Base-by-base conservation (phyloP, 2,113 vertebrate species). In the Anguilla japonica region DNA sequence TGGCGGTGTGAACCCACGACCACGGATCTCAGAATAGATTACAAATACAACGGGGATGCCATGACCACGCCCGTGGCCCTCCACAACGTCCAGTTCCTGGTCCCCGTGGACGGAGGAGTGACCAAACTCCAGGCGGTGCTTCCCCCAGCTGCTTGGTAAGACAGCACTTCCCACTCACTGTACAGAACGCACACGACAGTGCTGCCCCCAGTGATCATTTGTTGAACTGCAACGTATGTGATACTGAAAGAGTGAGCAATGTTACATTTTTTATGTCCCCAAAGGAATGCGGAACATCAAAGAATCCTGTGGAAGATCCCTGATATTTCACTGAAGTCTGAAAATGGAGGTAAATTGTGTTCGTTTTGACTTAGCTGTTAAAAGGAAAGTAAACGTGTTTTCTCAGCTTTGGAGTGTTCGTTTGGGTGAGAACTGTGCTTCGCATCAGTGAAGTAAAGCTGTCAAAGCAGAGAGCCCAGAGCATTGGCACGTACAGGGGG, bases 231-330 rank as follows among this genome's bases (percentile, higher is more conserved):
- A 67, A 26, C 18, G 13, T 20, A 67, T 67, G 5, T 67, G 60
- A 67, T 26, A 67, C 60, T 26, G 18, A 67, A 67, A 67, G 43
- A 67, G 22, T 67, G 8, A 67, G 60, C 18, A 67, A 26, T 26
- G 26, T 60, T 60, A 67, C 60, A 26, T 67, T 67, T 56, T 67
- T 67, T 67, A 22, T 20, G 26, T 67, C 60, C 60, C 90, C 14
- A 90, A 83, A 99, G 98, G 98, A 99, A 98, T 56, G 92, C 96
- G 2, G 98, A 99, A 82, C 98, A 99, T 87, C 97, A 99, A 90
- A 96, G 96, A 94, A 98, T 99, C 94, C 95, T 98, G 78, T 99
- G 98, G 98, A 99, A 99, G 94, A 99, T 99, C 92, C 98, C 98
- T 0, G 98, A 99, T 86, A 99, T 99, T 94, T 99, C 98, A 2